These are phyloP conservation scores for Stichopus horrens DNA, from an alignment of 53 echinoderm and acorn worm species.

Conservation along the genomic window DNA sequence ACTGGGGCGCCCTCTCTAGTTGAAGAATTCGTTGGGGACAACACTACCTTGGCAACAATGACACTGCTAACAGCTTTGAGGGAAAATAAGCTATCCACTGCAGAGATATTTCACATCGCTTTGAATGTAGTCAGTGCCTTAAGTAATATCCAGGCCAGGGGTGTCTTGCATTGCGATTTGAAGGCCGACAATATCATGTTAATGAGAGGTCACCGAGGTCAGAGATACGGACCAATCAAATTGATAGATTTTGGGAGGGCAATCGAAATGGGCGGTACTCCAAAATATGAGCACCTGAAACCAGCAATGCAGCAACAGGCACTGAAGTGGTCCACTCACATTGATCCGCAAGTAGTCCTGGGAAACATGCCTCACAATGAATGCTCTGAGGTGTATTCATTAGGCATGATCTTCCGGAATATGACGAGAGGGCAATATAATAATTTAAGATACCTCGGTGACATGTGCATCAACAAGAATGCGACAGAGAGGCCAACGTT, in stretches of 20 bases:
- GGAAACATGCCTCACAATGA: background rate
- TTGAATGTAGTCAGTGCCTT: no score
- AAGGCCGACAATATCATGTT: background rate
- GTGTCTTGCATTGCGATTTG: background rate
- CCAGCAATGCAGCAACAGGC: background rate
- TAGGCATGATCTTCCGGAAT: background rate
- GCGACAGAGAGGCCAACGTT: background rate
- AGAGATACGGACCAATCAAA: background rate
- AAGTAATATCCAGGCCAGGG: no score
- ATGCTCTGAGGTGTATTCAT: background rate
- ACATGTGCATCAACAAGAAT: conserved; percentile 1
- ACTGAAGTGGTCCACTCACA: background rate
- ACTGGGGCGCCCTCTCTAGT: no score
- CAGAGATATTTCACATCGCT: no score
- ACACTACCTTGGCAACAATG: no score
- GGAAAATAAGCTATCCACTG: no score
- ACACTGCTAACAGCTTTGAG: no score
- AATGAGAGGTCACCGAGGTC: background rate
- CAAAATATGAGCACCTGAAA: background rate
- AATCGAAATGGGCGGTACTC: background rate
- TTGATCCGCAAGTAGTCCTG: background rate
- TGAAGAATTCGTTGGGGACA: no score
- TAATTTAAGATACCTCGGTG: background rate
- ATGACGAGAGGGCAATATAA: background rate
- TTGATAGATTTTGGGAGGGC: background rate